phyloP scores from a whole-genome alignment of 2,797 vertebrate species.

The Holocentrus rufus region DNA sequence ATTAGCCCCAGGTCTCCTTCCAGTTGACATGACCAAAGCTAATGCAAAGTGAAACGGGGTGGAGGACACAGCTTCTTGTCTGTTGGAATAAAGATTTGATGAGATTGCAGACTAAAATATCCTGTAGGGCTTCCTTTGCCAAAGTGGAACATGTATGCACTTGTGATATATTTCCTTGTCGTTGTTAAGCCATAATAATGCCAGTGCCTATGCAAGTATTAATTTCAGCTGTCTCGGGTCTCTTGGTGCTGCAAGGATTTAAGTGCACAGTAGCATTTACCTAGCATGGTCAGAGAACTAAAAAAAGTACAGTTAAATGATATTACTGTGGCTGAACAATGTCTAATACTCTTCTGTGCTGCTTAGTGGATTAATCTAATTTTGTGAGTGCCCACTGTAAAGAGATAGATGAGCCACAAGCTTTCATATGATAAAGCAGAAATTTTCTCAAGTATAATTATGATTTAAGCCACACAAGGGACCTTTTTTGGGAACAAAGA shows the following conservation, averaged over 20 bases:
- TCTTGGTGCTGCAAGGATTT: background rate
- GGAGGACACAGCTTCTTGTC: conserved; percentile 5
- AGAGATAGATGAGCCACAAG: background rate
- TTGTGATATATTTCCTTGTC: conserved; percentile 1
- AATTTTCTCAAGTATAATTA: too few species aligned
- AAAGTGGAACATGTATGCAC: conserved; percentile 9
- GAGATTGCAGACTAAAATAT: conserved; percentile 14
- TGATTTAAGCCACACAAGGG: background rate
- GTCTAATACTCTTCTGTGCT: background rate
- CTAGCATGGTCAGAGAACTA: background rate
- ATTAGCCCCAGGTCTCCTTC: background rate
- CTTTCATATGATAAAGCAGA: too few species aligned
- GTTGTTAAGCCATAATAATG: background rate
- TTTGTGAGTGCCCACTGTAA: background rate
- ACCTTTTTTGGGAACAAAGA: background rate
- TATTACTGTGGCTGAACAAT: background rate
- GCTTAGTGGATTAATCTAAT: background rate
- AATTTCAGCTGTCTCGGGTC: conserved; percentile 1
- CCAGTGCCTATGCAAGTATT: background rate
- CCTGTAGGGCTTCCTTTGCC: background rate
- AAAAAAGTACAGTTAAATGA: background rate
- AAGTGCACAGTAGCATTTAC: conserved; percentile 5
- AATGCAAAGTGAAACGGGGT: background rate
- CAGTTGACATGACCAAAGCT: conserved; percentile 16
- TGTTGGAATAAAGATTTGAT: conserved; percentile 10